Conservation (phyloP, 1,140 invertebrate species). For the Philopotamus ludificatus region DNA sequence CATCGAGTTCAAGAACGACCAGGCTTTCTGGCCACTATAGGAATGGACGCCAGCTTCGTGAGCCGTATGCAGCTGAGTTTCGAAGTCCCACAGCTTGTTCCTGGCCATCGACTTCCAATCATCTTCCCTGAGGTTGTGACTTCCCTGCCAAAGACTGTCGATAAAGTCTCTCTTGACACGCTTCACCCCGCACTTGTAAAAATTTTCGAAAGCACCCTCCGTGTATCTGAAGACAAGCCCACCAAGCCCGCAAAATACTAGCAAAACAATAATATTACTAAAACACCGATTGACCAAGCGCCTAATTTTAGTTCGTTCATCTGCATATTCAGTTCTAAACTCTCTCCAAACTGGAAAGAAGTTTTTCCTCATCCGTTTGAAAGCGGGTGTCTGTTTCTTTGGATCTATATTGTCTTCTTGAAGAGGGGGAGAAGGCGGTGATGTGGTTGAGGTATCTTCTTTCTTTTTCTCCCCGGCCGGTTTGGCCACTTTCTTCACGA, state of each 20-base stretch:
- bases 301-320: constrained; percentile 57
- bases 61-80: constrained; percentile 79
- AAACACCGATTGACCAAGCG: constrained; percentile 67
- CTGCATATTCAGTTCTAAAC: constrained; percentile 60
- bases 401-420: too few relatives aligned
- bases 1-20: constrained; percentile 91
- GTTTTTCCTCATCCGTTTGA: constrained; percentile 44
- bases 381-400: constrained; percentile 37
- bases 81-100: constrained; percentile 78
- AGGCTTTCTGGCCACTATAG: constrained; percentile 80
- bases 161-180: constrained; percentile 83
- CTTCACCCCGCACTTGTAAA: constrained; percentile 85
- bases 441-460: too few relatives aligned
- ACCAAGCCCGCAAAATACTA: constrained; percentile 75
- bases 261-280: constrained; percentile 62
- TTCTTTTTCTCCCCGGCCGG: not conserved
- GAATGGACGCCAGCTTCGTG: constrained; percentile 77
- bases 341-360: constrained; percentile 55
- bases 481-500: not conserved
- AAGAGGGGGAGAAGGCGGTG: too few relatives aligned
- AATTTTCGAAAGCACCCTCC: constrained; percentile 78
- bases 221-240: constrained; percentile 75
- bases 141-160: constrained; percentile 74
- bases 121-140: constrained; percentile 77
- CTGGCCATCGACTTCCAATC: constrained; percentile 85